Conservation (phyloP, 1,140 invertebrate species). For the Latrodectus geometricus region DNA sequence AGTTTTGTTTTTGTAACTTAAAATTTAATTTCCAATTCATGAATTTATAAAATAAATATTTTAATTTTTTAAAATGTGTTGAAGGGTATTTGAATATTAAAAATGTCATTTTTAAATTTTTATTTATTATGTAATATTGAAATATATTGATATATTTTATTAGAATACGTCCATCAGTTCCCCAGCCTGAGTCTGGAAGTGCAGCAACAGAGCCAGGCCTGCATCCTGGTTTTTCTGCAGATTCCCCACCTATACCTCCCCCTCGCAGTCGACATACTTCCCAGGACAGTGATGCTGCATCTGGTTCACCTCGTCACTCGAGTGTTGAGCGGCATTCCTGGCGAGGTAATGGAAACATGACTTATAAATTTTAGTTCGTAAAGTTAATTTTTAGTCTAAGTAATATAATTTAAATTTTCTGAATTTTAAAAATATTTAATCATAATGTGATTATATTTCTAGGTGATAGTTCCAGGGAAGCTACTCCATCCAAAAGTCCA, state of each 20-base stretch:
- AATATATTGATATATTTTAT: no score
- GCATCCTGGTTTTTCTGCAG: conserved; percentile 6
- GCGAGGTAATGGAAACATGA: conserved; percentile 12
- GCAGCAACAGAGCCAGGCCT: conserved; percentile 14
- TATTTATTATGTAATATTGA: not conserved
- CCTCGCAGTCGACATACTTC: conserved; percentile 68
- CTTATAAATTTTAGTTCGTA: not conserved
- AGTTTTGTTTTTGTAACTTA: no score
- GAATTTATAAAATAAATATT: no score
- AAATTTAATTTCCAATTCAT: no score
- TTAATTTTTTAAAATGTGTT: no score
- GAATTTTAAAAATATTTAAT: not conserved
- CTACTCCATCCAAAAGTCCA: conserved; percentile 61
- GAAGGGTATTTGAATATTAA: no score
- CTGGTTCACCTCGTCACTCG: conserved; percentile 66
- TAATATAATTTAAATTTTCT: no score
- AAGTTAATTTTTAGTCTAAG: no score
- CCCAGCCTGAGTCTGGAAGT: conserved; percentile 30
- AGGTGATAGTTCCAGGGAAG: conserved; percentile 57
- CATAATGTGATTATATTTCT: not conserved
- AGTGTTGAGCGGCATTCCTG: conserved; percentile 41
- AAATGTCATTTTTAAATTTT: not conserved
- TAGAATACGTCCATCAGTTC: conserved; percentile 33
- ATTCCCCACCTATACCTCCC: conserved; percentile 68
- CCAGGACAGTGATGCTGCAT: conserved; percentile 35